Evolutionary conservation across 1,140 invertebrate genomes (phyloP).

Genomic region (Neuroterus valhalla): DNA sequence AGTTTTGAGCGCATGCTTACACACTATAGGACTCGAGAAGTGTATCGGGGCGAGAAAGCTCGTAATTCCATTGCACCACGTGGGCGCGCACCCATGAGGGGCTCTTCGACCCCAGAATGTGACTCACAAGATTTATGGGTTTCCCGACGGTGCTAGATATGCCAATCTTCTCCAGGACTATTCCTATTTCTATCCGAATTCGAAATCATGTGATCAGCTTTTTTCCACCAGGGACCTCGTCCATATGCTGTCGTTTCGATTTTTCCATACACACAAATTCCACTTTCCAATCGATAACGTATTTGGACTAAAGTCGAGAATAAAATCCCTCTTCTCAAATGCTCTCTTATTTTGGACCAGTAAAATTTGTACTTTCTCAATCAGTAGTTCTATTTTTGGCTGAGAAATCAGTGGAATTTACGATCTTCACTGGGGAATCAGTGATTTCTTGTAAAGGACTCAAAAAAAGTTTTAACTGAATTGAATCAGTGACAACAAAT

Average conservation of each 20-base stretch:
- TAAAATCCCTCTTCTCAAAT: too few species aligned
- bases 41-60: constrained; percentile 34
- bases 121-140: constrained; percentile 71
- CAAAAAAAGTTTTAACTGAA: too few species aligned
- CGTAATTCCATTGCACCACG: constrained; percentile 69
- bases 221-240: neutral
- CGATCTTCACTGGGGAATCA: too few species aligned
- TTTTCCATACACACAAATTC: constrained; percentile 1
- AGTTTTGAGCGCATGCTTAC: constrained; percentile 46
- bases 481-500: too few species aligned
- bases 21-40: constrained; percentile 36
- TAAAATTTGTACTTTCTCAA: too few species aligned
- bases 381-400: too few species aligned
- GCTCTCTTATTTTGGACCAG: too few species aligned
- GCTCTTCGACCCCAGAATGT: constrained; percentile 52
- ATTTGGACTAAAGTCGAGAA: too few species aligned
- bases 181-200: constrained; percentile 32
- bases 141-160: constrained; percentile 49
- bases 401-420: too few species aligned
- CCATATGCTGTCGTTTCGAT: neutral
- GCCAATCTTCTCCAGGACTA: constrained; percentile 47
- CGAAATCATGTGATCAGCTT: neutral
- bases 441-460: too few species aligned
- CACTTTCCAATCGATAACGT: neutral
- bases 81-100: constrained; percentile 60